Evolutionary conservation across 2,888 invertebrate species (phyloP).

Genomic region (Lymantria monacha): DNA sequence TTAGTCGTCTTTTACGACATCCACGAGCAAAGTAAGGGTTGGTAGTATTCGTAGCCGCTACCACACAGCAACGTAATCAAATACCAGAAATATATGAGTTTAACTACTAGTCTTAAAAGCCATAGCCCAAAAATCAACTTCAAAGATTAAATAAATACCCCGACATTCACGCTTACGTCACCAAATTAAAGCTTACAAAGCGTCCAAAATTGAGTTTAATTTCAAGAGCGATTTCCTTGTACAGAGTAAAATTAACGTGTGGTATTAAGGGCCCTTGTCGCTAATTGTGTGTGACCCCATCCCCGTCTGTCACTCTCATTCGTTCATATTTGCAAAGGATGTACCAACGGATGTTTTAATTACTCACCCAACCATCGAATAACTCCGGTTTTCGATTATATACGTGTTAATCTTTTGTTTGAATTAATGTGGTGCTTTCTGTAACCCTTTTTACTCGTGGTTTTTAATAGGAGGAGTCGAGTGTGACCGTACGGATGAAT

Average conservation of each 20-base stretch:
- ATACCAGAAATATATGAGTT: no score
- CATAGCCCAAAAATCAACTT: background rate
- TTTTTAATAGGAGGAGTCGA: constrained; percentile 42
- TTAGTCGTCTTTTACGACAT: no score
- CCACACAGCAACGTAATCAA: no score
- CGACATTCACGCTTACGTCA: constrained; percentile 42
- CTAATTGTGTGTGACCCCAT: constrained; percentile 68
- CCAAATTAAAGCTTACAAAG: constrained; percentile 50
- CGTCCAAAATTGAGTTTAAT: constrained; percentile 62
- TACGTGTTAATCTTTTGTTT: constrained; percentile 50
- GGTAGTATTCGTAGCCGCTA: no score
- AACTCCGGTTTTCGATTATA: constrained; percentile 49
- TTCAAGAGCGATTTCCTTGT: constrained; percentile 62
- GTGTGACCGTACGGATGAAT: constrained; percentile 28
- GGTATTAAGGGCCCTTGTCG: constrained; percentile 56
- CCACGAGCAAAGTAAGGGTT: no score
- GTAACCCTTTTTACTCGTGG: constrained; percentile 41
- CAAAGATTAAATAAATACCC: constrained; percentile 35
- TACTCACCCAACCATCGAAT: constrained; percentile 40
- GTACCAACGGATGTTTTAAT: constrained; percentile 50
- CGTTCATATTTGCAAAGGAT: constrained; percentile 39
- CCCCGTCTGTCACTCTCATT: constrained; percentile 42
- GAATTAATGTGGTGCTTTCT: constrained; percentile 46
- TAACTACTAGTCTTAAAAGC: no score
- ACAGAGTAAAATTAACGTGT: constrained; percentile 59